Conservation (phyloP, 2,888 invertebrate genomes). For the Pachydiplax longipennis region DNA sequence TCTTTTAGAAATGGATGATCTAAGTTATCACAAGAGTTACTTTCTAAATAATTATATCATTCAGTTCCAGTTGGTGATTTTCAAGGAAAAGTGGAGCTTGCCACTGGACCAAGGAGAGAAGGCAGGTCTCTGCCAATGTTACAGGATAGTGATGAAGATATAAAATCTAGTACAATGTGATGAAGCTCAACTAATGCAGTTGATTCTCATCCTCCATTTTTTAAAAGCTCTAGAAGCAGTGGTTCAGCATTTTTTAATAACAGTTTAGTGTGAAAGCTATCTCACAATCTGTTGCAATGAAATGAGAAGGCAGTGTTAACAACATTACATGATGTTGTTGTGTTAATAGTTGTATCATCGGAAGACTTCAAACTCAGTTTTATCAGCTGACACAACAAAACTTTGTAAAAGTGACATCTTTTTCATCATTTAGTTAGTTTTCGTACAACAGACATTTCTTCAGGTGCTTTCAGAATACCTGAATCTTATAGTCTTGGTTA, state of each 20-base stretch:
- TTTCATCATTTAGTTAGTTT: slow-evolving; percentile 23
- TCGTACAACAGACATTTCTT: not conserved
- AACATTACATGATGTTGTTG: not conserved
- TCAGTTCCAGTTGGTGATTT: slow-evolving; percentile 23
- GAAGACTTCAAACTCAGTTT: not conserved
- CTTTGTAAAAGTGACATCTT: slow-evolving; percentile 17
- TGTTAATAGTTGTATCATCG: not conserved
- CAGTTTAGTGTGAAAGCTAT: not conserved
- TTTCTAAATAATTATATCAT: not conserved
- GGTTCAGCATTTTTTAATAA: slow-evolving; percentile 4
- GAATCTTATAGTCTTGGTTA: not conserved
- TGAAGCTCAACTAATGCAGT: not conserved
- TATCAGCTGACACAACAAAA: not conserved
- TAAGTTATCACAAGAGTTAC: not conserved
- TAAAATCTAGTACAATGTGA: slow-evolving; percentile 33
- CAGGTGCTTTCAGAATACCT: slow-evolving; percentile 26
- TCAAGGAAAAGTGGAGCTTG: slow-evolving; percentile 6
- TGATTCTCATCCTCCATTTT: not conserved
- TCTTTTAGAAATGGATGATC: too few relatives aligned
- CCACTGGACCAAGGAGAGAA: slow-evolving; percentile 10
- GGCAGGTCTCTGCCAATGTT: slow-evolving; percentile 9
- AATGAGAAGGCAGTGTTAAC: not conserved
- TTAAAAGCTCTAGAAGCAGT: not conserved
- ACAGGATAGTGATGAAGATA: slow-evolving; percentile 25
- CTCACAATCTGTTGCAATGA: not conserved